Conservation (phyloP, 2,113 vertebrate species). For the Rattus norvegicus region DNA sequence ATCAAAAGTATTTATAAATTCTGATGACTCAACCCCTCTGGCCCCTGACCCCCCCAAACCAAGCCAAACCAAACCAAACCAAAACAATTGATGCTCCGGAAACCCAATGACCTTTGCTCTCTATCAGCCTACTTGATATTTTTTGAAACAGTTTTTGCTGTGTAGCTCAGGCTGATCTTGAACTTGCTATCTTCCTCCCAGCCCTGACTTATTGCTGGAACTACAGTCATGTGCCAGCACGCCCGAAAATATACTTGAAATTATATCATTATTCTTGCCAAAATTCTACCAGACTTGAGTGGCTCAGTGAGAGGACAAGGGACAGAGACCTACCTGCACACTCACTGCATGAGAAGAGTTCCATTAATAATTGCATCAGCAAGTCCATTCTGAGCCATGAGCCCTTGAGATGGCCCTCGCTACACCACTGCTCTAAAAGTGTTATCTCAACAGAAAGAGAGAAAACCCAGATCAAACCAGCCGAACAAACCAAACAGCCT, state of each 20-base stretch:
- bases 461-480: background rate
- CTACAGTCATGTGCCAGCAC: background rate
- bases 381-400: conserved; percentile 49
- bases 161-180: background rate
- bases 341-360: background rate
- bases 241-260: background rate
- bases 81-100: background rate
- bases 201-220: background rate
- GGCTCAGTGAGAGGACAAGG: background rate
- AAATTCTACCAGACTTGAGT: background rate
- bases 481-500: background rate
- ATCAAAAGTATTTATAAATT: background rate
- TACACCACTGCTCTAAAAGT: conserved; percentile 46
- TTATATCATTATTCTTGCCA: background rate
- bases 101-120: conserved; percentile 2
- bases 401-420: conserved; percentile 6
- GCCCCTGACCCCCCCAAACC: background rate
- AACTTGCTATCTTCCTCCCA: background rate
- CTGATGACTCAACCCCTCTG: background rate
- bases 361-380: background rate
- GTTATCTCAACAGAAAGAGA: conserved; percentile 40
- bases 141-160: background rate
- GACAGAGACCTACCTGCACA: background rate
- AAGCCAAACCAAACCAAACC: background rate
- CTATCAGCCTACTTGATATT: background rate